These are phyloP conservation scores for Calameuta idolon DNA, from an alignment of 2,888 invertebrate species.

Conservation along the genomic window DNA sequence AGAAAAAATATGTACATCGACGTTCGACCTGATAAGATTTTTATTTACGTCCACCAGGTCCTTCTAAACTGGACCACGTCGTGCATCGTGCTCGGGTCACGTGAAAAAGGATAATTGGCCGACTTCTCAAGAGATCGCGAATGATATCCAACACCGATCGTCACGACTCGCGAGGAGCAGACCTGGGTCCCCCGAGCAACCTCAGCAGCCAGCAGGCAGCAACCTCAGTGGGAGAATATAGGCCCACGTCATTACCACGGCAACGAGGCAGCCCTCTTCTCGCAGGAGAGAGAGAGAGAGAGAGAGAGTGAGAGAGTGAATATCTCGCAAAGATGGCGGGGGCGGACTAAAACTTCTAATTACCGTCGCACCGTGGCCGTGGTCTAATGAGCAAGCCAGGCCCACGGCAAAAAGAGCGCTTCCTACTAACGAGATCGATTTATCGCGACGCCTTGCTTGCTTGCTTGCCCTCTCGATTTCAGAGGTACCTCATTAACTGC, in stretches of 20 bases:
- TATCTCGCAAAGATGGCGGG: slow-evolving; percentile 39
- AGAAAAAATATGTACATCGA: neutral
- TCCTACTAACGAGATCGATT: slow-evolving; percentile 62
- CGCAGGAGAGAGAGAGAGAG: neutral
- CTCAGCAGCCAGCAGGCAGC: neutral
- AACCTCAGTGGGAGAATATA: neutral
- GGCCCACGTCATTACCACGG: slow-evolving; percentile 1
- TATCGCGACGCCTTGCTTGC: slow-evolving; percentile 31
- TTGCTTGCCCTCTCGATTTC: neutral
- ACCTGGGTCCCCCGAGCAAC: neutral
- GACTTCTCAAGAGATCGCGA: neutral
- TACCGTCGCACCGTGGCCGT: slow-evolving; percentile 58
- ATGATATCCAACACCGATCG: neutral
- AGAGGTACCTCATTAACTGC: neutral
- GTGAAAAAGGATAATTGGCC: slow-evolving; percentile 49
- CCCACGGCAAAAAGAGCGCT: slow-evolving; percentile 57
- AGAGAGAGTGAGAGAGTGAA: slow-evolving; percentile 40
- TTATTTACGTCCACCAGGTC: neutral
- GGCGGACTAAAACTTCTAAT: slow-evolving; percentile 60
- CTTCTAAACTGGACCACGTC: neutral
- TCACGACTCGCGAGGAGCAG: slow-evolving; percentile 1
- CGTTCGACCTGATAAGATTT: neutral
- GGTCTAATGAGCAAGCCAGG: slow-evolving; percentile 54
- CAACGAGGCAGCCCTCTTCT: slow-evolving; percentile 7
- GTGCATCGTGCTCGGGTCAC: neutral